phyloP scores from a whole-genome alignment of 1,140 invertebrate species.

The Gerris buenoi region DNA sequence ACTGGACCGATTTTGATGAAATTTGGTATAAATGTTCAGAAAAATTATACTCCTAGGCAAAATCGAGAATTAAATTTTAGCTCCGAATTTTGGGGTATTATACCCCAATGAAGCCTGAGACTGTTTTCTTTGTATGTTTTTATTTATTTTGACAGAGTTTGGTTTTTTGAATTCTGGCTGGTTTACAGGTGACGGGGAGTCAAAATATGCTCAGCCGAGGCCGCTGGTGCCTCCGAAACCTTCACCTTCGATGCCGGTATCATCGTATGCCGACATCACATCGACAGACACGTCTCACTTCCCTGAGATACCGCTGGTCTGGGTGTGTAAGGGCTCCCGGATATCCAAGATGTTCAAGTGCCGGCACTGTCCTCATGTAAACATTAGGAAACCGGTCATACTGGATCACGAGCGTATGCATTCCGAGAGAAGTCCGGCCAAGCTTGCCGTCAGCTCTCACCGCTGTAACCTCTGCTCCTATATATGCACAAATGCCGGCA shows the following conservation, averaged over 20 bases:
- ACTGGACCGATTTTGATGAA: no score
- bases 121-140: no score
- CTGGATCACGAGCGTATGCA: conserved; percentile 79
- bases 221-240: not conserved
- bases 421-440: conserved; percentile 29
- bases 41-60: no score
- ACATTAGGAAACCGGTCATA: conserved; percentile 58
- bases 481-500: conserved; percentile 54
- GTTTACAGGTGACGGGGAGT: no score
- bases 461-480: conserved; percentile 66
- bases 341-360: conserved; percentile 75
- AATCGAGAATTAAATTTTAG: no score
- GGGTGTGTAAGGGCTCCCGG: conserved; percentile 49
- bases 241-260: not conserved
- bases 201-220: no score
- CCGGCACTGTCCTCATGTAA: conserved; percentile 67
- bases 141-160: no score
- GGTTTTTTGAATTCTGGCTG: no score
- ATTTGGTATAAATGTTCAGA: no score
- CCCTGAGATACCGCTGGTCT: conserved; percentile 46
- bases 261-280: conserved; percentile 9
- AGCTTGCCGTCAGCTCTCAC: conserved; percentile 27
- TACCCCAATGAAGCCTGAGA: no score
- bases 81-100: no score
- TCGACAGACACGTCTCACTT: conserved; percentile 10